Base-by-base conservation (phyloP, 2,888 invertebrate genomes). In the Aspidiotus destructor region DNA sequence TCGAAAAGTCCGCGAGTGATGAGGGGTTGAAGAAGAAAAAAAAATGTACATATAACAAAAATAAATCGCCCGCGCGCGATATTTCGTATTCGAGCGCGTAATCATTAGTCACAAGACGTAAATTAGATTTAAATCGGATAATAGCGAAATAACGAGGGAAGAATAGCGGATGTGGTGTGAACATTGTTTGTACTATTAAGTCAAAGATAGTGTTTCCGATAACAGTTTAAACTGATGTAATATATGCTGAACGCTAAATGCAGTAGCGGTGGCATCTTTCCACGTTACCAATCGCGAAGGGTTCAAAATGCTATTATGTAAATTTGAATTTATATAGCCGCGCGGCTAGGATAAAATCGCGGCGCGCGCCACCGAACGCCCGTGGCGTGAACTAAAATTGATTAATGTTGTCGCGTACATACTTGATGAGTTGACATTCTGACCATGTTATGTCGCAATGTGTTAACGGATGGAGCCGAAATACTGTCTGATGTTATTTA, bases 301-400 rank as follows among this genome's bases (percentile, higher is more conserved):
- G 57, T 65, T 65, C 65, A 65, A 65, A 65, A 55, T 44, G 65
- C 65, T 65, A 65, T 65, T 65, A 65, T 65, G 65, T 65, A 65
- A 65, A 65, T 65, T 65, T 42, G 57, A 57, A 65, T 65, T 65
- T 57, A 44, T 15, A 48, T 7, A 28, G 28, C 28, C 28, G 28
- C 28, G 28, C 28, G 28, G 28, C 28, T 28, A 55, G 64, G 55
- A 58, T 65, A 65, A 65, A 57, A 65, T 44, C 57, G 41, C 44
- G 16, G n/a, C 52, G 44, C 52, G 61, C 53, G 41, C 55, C 55
- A n/a, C 40, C 41, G 8, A 9, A 57, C 57, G 65, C 65, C 54
- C 57, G 41, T 16, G 17, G 55, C 54, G n/a, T n/a, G 42, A 41
- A 8, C 61, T 11, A 44, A 41, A 65, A 65, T 65, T 65, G 65